These are phyloP conservation scores for Stenchaetothrips biformis DNA, from an alignment of 2,888 invertebrate species.

Conservation along the genomic window DNA sequence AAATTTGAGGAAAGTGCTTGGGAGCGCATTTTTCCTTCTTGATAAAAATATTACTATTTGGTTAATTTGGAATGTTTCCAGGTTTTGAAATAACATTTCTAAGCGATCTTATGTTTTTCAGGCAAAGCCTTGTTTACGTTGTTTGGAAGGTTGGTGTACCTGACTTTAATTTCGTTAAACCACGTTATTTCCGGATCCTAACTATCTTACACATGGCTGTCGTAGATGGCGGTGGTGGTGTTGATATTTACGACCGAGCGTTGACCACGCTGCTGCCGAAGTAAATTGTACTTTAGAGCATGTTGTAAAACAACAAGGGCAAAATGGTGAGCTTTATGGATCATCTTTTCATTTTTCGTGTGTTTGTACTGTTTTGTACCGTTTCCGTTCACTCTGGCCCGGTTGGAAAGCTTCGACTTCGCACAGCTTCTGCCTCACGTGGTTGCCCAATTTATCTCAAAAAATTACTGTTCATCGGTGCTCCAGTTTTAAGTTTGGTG, in stretches of 20 bases:
- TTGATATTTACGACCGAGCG: neutral
- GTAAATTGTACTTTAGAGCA: neutral
- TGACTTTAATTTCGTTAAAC: neutral
- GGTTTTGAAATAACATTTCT: neutral
- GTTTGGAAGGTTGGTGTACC: neutral
- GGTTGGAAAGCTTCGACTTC: no score
- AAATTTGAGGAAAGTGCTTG: neutral
- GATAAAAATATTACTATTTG: no score
- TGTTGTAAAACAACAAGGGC: neutral
- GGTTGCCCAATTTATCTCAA: no score
- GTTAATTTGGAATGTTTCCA: neutral
- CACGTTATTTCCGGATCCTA: neutral
- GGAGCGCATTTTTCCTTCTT: neutral
- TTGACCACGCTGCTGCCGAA: neutral
- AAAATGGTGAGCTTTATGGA: neutral
- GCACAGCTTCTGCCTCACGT: no score
- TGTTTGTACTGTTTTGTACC: no score
- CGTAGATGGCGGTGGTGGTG: neutral
- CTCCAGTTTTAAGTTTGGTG: no score
- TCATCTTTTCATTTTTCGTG: no score
- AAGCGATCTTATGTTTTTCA: neutral
- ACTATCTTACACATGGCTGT: neutral
- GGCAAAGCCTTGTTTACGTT: neutral
- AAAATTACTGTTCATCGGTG: no score
- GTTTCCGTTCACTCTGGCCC: no score